Conservation (phyloP, 2,888 invertebrate species). For the Idaea dimidiata region DNA sequence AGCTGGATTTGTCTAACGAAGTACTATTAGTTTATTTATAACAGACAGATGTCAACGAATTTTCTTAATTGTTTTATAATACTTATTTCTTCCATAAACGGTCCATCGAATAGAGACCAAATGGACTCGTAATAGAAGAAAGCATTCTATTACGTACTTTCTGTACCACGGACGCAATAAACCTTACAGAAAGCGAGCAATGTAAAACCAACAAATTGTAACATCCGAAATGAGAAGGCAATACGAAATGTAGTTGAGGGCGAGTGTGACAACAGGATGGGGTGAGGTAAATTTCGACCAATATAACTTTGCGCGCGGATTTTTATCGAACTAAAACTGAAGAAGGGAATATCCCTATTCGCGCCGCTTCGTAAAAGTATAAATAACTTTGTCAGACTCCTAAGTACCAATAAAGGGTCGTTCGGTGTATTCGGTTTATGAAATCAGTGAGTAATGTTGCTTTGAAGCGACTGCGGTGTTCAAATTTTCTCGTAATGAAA, state of each 20-base stretch:
- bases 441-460: constrained; percentile 1
- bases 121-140: constrained; percentile 11
- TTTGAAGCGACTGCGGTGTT: not conserved
- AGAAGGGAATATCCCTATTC: not conserved
- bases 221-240: constrained; percentile 22
- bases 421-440: not conserved
- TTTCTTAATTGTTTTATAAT: not conserved
- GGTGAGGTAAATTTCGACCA: constrained; percentile 30
- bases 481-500: constrained; percentile 21
- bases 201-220: constrained; percentile 14
- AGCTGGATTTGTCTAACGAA: too few species aligned
- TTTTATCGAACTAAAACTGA: not conserved
- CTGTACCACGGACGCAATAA: constrained; percentile 12
- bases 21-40: too few species aligned
- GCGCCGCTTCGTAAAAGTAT: not conserved
- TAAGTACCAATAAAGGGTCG: constrained; percentile 2
- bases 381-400: constrained; percentile 1
- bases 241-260: constrained; percentile 15
- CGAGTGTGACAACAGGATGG: constrained; percentile 28
- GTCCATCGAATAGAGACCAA: constrained; percentile 5
- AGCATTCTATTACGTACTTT: not conserved
- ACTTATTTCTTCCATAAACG: not conserved
- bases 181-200: constrained; percentile 13
- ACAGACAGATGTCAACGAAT: not conserved
- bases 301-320: not conserved